Base-by-base conservation (phyloP, 2,797 vertebrate species). In the Agapornis canus region DNA sequence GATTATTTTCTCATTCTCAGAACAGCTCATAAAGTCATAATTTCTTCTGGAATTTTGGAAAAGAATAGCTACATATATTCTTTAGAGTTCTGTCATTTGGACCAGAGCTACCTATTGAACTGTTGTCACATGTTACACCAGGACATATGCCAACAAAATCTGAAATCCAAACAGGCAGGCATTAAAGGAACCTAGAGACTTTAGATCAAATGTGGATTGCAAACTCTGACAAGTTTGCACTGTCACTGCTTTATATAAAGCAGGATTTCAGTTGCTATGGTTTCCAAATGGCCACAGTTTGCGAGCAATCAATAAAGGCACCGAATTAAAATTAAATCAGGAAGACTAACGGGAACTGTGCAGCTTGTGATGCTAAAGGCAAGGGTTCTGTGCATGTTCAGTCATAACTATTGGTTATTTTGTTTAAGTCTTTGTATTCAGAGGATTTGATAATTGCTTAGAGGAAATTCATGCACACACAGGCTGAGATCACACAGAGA, bases 251-350 rank as follows among this genome's bases (percentile, higher is more conserved):
- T 72, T 68, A 78, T 18, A 78, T 43, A 86, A 88, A 91, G 27
- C 31, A 77, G 66, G 51, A 51, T 52, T 87, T 82, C 60, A 37
- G 68, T 92, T 85, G 81, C 79, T 72, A 75, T 1, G 0, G 57
- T 86, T 92, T 94, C 85, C 79, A 76, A 89, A 86, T 29, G 57
- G 57, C 48, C 71, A 73, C 43, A 78, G 65, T 79, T 77, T 61
- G 49, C 5, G 2, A 81, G 45, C 23, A 81, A 88, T 94, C 87
- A 57, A 52, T 92, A 86, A 80, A 59, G n/a, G 52, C 57, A 75
- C 45, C 31, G 56, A 90, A 82, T 89, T 54, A 77, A 87, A 95
- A 79, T 83, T 81, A 59, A 47, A 94, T 76, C 61, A 65, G 76
- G 65, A 91, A 65, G 29, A 78, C 45, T 35, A 49, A 49, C 0